phyloP scores from a whole-genome alignment of 2,888 invertebrate genomes.

The Alloplasta piceator region DNA sequence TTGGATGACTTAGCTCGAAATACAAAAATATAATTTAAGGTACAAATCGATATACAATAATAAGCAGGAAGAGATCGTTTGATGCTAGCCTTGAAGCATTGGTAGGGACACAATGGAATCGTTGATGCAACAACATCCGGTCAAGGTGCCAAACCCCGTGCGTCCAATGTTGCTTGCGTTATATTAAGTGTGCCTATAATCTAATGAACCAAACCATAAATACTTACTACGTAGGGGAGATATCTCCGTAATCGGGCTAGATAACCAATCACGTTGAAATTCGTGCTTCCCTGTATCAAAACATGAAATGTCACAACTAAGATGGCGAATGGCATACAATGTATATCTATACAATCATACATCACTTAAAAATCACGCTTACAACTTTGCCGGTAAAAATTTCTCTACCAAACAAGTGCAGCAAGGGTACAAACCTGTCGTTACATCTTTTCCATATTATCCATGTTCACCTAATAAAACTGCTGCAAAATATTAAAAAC shows the following conservation, averaged over 20 bases:
- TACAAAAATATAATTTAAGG: too few species aligned
- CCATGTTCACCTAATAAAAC: too few species aligned
- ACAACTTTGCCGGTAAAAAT: conserved; percentile 30
- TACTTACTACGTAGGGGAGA: neutral
- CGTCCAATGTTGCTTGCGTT: conserved; percentile 19
- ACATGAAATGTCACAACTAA: conserved; percentile 10
- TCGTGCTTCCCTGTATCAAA: conserved; percentile 28
- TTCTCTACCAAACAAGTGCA: conserved; percentile 22
- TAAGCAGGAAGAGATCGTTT: conserved; percentile 70
- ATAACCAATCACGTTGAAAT: conserved; percentile 2
- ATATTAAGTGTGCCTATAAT: conserved; percentile 22
- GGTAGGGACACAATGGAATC: conserved; percentile 67
- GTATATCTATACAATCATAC: conserved; percentile 3
- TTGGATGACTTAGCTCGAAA: too few species aligned
- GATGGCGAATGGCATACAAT: neutral
- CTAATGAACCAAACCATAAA: neutral
- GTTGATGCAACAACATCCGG: conserved; percentile 72
- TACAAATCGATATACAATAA: conserved; percentile 7
- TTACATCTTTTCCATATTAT: too few species aligned
- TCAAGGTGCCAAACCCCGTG: conserved; percentile 37
- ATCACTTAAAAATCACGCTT: too few species aligned
- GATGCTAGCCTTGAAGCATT: conserved; percentile 69
- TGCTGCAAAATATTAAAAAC: too few species aligned
- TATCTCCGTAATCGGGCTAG: conserved; percentile 13
- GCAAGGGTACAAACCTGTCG: too few species aligned